Base-by-base conservation (phyloP, 2,113 vertebrate genomes). In the Herpetotheres cachinnans region DNA sequence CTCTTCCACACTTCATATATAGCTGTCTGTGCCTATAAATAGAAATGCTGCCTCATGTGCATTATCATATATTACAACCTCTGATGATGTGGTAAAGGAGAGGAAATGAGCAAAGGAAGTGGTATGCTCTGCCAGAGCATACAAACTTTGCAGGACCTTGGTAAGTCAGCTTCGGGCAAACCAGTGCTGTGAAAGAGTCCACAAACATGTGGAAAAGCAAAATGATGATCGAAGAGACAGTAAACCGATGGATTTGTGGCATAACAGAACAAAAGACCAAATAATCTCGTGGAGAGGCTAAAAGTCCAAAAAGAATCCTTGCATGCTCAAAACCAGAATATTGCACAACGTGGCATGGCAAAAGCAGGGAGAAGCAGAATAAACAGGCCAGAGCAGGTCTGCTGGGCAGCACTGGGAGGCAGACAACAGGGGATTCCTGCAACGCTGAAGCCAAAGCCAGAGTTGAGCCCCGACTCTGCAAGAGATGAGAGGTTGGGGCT, bases 101-200 rank as follows among this genome's bases (percentile, higher is more conserved):
- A 95, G 95, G 94, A 95, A 86, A 67, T 56, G 83, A 93, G 63
- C 78, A 83, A 56, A 96, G 97, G 90, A 97, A 96, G 67, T 79
- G 54, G 38, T 38, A 36, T 65, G 65, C 32, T 65, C 80, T 30
- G n/a, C 32, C 87, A 52, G 52, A 77, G 11, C n/a, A 42, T 59
- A 44, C 21, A 54, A n/a, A 21, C 21, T 70, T 29, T 6, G 6
- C 24, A 73, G 36, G 27, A 49, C 24, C 54, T 69, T 67, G 50
- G 30, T 78, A 79, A 93, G 50, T 26, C 76, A 90, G 19, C 88
- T 91, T 40, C 0, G 2, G 59, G 32, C 42, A 82, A 90, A 86
- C 20, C 49, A 82, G 29, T 11, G 26, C 79, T 80, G 42, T 76
- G 50, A 88, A 86, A 49, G 4, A 20, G 27, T 16, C 36, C 62